Percentiles rank a stretch among this genome's conserved stretches.
phyloP scores from a whole-genome alignment of 2,797 vertebrate genomes.

The Acanthiza pusilla region DNA sequence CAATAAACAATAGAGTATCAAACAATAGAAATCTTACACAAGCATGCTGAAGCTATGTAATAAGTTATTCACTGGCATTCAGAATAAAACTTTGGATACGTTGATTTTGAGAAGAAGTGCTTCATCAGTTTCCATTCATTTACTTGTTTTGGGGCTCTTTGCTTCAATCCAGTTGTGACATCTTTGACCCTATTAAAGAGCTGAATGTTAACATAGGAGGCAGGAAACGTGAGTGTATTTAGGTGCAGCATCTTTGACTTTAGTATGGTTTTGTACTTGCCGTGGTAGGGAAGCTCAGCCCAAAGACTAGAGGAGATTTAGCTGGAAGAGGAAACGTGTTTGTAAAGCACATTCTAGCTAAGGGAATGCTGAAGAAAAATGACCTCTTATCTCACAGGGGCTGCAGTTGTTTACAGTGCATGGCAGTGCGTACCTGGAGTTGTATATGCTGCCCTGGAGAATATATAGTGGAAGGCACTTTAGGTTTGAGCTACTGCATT shows the following conservation, averaged over 20 bases:
- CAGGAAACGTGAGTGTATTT: background rate
- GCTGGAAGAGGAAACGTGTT: background rate
- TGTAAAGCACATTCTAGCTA: background rate
- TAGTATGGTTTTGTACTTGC: background rate
- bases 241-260: background rate
- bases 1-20: background rate
- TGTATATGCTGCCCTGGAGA: background rate
- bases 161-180: background rate
- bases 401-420: background rate
- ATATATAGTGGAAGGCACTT: background rate
- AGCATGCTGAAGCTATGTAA: background rate
- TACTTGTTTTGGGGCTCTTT: background rate
- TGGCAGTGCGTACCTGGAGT: background rate
- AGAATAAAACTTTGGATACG: background rate
- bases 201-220: background rate
- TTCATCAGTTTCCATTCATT: background rate
- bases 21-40: background rate
- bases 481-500: background rate
- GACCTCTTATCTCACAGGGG: background rate
- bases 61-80: background rate
- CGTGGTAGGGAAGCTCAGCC: background rate
- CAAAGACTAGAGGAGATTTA: background rate
- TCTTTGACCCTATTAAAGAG: background rate
- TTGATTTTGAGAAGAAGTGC: background rate
- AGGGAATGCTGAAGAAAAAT: background rate